Conservation (phyloP, 2,888 invertebrate genomes). For the Himalopsyche japonica region DNA sequence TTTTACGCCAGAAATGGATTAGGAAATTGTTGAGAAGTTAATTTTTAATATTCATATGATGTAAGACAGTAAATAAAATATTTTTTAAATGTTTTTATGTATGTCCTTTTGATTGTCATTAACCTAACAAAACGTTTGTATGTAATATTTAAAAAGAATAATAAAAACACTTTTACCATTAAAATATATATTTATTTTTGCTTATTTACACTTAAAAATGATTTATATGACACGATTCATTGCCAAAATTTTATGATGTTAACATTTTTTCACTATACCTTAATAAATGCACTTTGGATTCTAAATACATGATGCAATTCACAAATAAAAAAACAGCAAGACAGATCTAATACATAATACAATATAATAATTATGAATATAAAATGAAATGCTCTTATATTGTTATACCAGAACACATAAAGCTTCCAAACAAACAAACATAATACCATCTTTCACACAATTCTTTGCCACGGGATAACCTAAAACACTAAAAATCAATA, state of each 20-base stretch:
- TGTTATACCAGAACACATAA: background rate
- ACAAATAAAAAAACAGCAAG: background rate
- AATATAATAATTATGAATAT: background rate
- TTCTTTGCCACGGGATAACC: background rate
- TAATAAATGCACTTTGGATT: slow-evolving; percentile 24
- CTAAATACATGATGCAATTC: background rate
- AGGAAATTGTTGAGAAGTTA: no score
- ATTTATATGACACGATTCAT: background rate
- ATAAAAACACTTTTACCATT: slow-evolving; percentile 22
- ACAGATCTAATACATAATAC: background rate
- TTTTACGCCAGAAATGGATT: no score
- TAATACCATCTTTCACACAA: background rate
- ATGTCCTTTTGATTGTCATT: no score
- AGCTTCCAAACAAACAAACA: background rate
- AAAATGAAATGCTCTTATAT: background rate
- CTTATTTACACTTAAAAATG: slow-evolving; percentile 23
- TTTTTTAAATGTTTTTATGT: no score
- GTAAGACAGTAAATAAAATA: no score
- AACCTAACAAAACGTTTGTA: background rate
- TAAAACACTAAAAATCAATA: background rate
- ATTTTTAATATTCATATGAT: no score
- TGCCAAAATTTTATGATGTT: slow-evolving; percentile 8
- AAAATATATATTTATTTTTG: slow-evolving; percentile 20
- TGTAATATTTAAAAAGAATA: background rate
- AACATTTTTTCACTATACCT: background rate